Percentiles rank a stretch among this genome's conserved stretches.
phyloP scores from a whole-genome alignment of 2,113 vertebrate genomes.

The Stegostoma tigrinum region DNA sequence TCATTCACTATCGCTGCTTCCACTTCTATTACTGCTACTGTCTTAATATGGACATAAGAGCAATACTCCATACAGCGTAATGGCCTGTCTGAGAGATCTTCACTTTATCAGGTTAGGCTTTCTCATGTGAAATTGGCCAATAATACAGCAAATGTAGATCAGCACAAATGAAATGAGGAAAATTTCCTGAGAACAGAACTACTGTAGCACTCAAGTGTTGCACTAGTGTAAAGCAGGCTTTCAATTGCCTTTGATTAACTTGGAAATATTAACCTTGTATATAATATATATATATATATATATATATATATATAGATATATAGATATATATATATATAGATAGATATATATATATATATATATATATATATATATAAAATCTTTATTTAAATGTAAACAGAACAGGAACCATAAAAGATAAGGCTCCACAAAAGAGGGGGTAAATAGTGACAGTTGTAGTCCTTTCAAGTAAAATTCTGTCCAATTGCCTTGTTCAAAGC shows the following conservation, averaged over 20 bases:
- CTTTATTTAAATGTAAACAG: constrained; percentile 38
- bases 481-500: constrained; percentile 25
- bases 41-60: neutral
- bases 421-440: constrained; percentile 20
- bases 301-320: constrained; percentile 24
- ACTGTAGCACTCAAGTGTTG: constrained; percentile 41
- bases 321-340: constrained; percentile 26
- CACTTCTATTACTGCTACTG: neutral
- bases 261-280: constrained; percentile 34
- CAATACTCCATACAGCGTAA: neutral
- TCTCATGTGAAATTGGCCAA: constrained; percentile 34
- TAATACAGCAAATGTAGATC: constrained; percentile 20
- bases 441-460: constrained; percentile 38
- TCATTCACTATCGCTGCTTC: neutral
- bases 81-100: neutral
- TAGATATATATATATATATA: too few species aligned
- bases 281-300: constrained; percentile 30
- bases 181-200: constrained; percentile 43
- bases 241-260: constrained; percentile 37
- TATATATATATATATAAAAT: constrained; percentile 16
- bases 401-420: constrained; percentile 34
- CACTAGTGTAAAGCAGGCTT: constrained; percentile 38
- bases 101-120: neutral
- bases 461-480: constrained; percentile 41
- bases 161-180: constrained; percentile 30